Percentiles rank a stretch among this genome's conserved stretches.
phyloP scores from a whole-genome alignment of 1,140 invertebrate species.

The Cydia strobilella region DNA sequence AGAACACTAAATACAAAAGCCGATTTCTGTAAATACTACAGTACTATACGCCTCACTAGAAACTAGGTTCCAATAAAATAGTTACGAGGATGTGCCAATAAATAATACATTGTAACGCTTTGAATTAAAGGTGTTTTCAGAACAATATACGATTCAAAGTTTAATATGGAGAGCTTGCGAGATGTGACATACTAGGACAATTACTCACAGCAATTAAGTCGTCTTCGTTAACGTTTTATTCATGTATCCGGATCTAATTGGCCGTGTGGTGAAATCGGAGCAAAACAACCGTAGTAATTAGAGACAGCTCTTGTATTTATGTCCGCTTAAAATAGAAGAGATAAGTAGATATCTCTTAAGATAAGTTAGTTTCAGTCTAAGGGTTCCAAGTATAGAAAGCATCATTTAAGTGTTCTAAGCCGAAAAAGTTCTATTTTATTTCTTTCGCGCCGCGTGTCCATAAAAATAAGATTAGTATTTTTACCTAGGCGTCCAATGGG shows the following conservation, averaged over 20 bases:
- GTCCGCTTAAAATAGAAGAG: not conserved
- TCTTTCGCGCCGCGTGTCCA: too few species aligned
- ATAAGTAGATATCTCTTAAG: not conserved
- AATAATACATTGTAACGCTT: not conserved
- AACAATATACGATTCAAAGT: not conserved
- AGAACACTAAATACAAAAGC: too few species aligned
- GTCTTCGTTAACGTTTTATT: constrained; percentile 16
- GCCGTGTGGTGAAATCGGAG: constrained; percentile 9
- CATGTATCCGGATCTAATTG: constrained; percentile 17
- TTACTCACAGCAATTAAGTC: constrained; percentile 25
- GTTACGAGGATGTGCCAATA: too few species aligned
- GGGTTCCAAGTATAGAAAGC: not conserved
- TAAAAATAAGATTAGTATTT: too few species aligned
- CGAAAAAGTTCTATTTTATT: too few species aligned
- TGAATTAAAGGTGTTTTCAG: not conserved
- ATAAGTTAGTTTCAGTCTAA: not conserved
- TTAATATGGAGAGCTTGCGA: constrained; percentile 12
- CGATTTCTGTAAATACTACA: too few species aligned
- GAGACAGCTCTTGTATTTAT: not conserved
- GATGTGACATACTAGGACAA: constrained; percentile 28
- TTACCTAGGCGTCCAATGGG: too few species aligned
- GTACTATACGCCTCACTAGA: too few species aligned
- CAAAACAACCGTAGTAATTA: not conserved
- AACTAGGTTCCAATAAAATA: too few species aligned
- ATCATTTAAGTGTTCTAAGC: too few species aligned